Evolutionary conservation across 2,888 invertebrate genomes (phyloP), one percentile per base, ranked within the genome.

Genomic region (Dryobota labecula): DNA sequence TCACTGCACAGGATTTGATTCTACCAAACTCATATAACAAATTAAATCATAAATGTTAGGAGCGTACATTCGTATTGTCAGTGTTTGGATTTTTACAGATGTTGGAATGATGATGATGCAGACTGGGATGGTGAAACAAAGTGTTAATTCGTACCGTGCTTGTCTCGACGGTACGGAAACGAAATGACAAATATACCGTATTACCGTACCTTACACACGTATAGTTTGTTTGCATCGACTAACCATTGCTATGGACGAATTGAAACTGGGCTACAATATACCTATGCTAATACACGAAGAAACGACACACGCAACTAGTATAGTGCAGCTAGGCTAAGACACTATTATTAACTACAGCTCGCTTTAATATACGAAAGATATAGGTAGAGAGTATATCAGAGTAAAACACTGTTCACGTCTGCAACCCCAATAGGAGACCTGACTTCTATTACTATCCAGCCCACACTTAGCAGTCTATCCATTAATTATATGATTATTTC

Each of bases 91-190:
- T 97, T 97, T 98, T 98, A 92, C 98, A 98, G 98, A 98, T 98
- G 98, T 98, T 96, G 98, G 98, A 97, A 98, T 98, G 98, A 98
- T 98, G 97, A 98, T 98, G 98, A 98, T 98, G 98, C 98, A 98
- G 98, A 97, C 98, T 96, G 98, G 98, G 97, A 98, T 98, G 98
- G 98, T 98, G 97, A 98, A 98, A 97, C 98, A 98, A 97, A 97
- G 97, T 96, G 96, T 97, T 96, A 98, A 97, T 97, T 97, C 97
- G 95, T 97, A 96, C 96, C 96, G 96, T 95, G 96, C 95, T 97
- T 97, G 96, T 95, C 96, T 97, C 96, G 98, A 98, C 97, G 98
- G 98, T 98, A 98, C 97, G 98, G 94, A 94, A 90, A 90, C 95
- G 94, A 91, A 92, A 90, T 88, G 88, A 91, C 89, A 94, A 87